These are phyloP conservation scores for Peucedramus taeniatus DNA, from an alignment of 2,113 vertebrate species.

Conservation along the genomic window DNA sequence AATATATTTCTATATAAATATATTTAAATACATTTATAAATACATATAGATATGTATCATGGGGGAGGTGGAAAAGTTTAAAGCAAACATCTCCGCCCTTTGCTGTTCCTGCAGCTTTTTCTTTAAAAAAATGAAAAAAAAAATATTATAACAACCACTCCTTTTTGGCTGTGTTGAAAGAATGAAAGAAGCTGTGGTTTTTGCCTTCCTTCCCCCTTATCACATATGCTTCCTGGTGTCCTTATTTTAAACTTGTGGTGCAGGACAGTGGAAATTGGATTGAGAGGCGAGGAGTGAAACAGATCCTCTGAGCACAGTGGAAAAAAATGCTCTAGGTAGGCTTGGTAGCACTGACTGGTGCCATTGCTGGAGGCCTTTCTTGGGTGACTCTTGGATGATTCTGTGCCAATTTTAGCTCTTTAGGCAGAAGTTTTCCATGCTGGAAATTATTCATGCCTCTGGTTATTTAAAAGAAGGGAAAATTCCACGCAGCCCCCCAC, in stretches of 20 bases:
- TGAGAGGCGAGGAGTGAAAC: constrained; percentile 12
- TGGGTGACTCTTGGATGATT: constrained; percentile 27
- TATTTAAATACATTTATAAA: too few species aligned
- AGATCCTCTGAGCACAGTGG: constrained; percentile 49
- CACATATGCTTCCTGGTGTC: constrained; percentile 28
- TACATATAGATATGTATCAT: rapidly evolving
- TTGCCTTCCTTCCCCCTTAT: constrained; percentile 44
- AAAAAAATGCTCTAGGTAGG: constrained; percentile 44
- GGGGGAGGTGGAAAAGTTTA: background rate
- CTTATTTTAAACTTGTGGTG: constrained; percentile 28
- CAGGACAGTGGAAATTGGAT: constrained; percentile 35
- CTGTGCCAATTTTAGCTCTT: constrained; percentile 55
- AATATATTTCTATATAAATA: too few species aligned
- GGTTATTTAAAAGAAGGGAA: background rate
- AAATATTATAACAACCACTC: background rate
- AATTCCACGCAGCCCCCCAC: background rate
- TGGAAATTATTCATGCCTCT: constrained; percentile 38
- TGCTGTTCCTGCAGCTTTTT: background rate
- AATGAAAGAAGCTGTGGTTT: constrained; percentile 49
- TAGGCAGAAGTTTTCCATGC: constrained; percentile 47
- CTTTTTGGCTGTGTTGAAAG: constrained; percentile 3
- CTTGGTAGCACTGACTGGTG: background rate
- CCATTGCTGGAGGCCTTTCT: constrained; percentile 37
- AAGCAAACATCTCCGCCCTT: background rate
- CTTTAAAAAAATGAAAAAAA: background rate